Evolutionary conservation across 2,797 vertebrate species (phyloP).

Genomic region (Coluber constrictor): DNA sequence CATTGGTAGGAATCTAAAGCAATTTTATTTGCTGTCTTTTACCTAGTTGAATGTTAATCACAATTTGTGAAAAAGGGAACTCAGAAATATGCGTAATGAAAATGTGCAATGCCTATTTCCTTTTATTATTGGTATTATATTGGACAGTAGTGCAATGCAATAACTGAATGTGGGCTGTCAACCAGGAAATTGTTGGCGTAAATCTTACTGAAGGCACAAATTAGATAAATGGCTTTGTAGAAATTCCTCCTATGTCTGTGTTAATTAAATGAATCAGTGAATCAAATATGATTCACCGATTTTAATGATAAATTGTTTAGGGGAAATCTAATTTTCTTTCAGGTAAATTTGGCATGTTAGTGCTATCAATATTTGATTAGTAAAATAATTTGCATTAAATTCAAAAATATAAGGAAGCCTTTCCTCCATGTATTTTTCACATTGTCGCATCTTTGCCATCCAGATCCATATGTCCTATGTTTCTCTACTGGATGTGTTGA

Average conservation of each 20-base stretch:
- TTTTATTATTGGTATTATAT: not conserved
- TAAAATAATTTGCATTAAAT: not conserved
- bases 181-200: not conserved
- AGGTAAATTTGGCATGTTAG: not conserved
- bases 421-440: not conserved
- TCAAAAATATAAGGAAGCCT: not conserved
- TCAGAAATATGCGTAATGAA: not conserved
- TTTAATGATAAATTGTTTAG: not conserved
- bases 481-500: not conserved
- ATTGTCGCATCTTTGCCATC: not conserved
- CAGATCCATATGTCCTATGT: not conserved
- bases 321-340: not conserved
- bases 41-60: not conserved
- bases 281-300: not conserved
- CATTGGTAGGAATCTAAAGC: not conserved
- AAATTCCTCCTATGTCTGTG: not conserved
- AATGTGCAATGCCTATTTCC: not conserved
- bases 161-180: not conserved
- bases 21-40: conserved; percentile 10
- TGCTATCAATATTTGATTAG: not conserved
- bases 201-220: not conserved
- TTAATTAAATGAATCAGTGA: not conserved
- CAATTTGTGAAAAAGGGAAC: not conserved
- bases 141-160: not conserved
- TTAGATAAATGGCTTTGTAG: not conserved